These are phyloP conservation scores for Scolopax bukidnonensis DNA, from an alignment of 2,797 vertebrate genomes.

Conservation along the genomic window DNA sequence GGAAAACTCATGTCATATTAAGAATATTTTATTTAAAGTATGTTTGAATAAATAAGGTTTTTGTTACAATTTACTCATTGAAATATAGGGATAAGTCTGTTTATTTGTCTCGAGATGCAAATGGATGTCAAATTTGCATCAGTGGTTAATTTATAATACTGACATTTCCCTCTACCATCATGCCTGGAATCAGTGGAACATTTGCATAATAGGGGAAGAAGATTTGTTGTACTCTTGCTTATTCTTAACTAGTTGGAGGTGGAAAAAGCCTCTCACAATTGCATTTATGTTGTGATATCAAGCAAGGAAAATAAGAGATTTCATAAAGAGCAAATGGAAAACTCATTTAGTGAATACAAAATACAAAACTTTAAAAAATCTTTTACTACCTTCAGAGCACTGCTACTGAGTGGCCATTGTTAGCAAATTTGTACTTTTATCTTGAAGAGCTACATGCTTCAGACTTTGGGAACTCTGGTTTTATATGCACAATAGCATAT, in stretches of 20 bases:
- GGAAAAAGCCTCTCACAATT: not conserved
- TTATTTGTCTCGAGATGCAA: not conserved
- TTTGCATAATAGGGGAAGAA: not conserved
- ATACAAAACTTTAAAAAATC: not conserved
- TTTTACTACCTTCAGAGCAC: not conserved
- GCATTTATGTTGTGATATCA: not conserved
- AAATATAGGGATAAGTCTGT: not conserved
- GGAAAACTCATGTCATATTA: not conserved
- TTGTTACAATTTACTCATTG: constrained; percentile 10
- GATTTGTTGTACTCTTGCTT: not conserved
- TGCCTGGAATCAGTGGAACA: not conserved
- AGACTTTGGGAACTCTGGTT: not conserved
- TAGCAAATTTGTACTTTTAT: not conserved
- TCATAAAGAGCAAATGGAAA: not conserved
- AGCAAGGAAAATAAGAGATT: not conserved
- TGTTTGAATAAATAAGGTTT: constrained; percentile 15
- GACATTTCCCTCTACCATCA: not conserved
- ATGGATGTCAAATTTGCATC: not conserved
- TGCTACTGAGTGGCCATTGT: not conserved
- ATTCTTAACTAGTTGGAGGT: not conserved
- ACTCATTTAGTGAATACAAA: not conserved
- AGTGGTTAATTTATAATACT: constrained; percentile 23
- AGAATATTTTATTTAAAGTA: not conserved
- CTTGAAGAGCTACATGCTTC: not conserved
- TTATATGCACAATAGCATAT: not conserved